phyloP scores from a whole-genome alignment of 2,797 vertebrate genomes.

The Gallinago nigripennis region DNA sequence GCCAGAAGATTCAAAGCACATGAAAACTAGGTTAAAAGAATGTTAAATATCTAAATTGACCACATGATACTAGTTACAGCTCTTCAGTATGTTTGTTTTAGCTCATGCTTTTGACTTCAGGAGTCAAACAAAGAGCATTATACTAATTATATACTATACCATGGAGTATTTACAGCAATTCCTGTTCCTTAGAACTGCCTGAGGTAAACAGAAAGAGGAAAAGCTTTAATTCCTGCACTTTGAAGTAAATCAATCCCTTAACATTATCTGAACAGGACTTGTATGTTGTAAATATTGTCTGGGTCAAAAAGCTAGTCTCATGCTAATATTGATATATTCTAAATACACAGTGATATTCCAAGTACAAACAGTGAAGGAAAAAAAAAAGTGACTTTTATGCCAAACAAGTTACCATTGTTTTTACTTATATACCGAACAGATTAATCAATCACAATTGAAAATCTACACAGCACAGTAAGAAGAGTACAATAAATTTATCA shows the following conservation, averaged over 20 bases:
- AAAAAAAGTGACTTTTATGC: neutral
- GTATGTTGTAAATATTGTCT: neutral
- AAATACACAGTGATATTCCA: neutral
- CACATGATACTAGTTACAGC: conserved; percentile 22
- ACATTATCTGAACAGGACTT: neutral
- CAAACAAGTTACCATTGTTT: neutral
- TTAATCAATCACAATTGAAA: neutral
- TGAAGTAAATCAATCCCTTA: conserved; percentile 36
- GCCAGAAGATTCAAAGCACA: neutral
- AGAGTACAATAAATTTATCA: neutral
- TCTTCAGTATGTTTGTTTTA: conserved; percentile 1
- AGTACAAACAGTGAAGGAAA: neutral
- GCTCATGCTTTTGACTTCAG: conserved; percentile 3
- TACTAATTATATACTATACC: conserved; percentile 27
- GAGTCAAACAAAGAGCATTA: conserved; percentile 1
- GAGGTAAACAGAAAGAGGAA: conserved; percentile 31
- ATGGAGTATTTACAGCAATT: conserved; percentile 21
- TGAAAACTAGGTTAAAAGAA: conserved; percentile 37
- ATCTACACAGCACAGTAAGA: neutral
- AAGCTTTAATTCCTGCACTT: conserved; percentile 15
- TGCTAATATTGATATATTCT: neutral
- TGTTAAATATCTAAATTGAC: conserved; percentile 38
- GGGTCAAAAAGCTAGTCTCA: neutral
- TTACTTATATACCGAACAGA: neutral
- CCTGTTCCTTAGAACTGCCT: conserved; percentile 10